Percentiles rank a stretch among this genome's conserved stretches.
Evolutionary conservation across 2,888 invertebrate species (phyloP).

Genomic region (Epinotia bilunana): DNA sequence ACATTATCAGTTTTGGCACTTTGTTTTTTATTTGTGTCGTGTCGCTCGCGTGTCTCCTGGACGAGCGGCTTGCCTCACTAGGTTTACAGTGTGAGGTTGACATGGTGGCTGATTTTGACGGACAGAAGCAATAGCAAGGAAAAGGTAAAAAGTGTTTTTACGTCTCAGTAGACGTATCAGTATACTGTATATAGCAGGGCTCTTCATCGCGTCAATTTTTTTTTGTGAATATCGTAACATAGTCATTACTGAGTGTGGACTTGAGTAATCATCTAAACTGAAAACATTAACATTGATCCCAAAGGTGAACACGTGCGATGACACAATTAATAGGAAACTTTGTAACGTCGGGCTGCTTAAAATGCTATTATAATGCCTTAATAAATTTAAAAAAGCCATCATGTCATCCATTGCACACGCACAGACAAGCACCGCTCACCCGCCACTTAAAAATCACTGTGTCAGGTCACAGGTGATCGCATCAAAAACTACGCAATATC

Average conservation of each 20-base stretch:
- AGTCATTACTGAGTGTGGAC: too few relatives aligned
- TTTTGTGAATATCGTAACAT: too few relatives aligned
- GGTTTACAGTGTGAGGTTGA: conserved; percentile 52
- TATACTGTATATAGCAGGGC: too few relatives aligned
- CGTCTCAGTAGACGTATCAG: too few relatives aligned
- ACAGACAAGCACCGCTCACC: conserved; percentile 49
- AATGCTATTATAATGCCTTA: conserved; percentile 28
- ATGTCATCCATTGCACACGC: conserved; percentile 57
- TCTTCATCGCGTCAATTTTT: background rate
- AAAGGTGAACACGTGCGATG: background rate
- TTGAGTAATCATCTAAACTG: too few relatives aligned
- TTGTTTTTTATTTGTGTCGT: background rate
- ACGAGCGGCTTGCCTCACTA: conserved; percentile 10
- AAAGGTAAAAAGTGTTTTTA: background rate
- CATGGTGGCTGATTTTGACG: conserved; percentile 69
- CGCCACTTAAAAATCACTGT: conserved; percentile 25
- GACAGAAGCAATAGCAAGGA: conserved; percentile 28
- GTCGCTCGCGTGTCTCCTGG: background rate
- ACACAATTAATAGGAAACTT: background rate
- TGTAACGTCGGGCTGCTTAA: conserved; percentile 20
- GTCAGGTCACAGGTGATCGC: conserved; percentile 16
- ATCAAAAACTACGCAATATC: background rate
- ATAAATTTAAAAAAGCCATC: conserved; percentile 60
- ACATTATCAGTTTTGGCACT: background rate
- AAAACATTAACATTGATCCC: too few relatives aligned